phyloP scores from a whole-genome alignment of 1,140 invertebrate species.

The Pinna nobilis region DNA sequence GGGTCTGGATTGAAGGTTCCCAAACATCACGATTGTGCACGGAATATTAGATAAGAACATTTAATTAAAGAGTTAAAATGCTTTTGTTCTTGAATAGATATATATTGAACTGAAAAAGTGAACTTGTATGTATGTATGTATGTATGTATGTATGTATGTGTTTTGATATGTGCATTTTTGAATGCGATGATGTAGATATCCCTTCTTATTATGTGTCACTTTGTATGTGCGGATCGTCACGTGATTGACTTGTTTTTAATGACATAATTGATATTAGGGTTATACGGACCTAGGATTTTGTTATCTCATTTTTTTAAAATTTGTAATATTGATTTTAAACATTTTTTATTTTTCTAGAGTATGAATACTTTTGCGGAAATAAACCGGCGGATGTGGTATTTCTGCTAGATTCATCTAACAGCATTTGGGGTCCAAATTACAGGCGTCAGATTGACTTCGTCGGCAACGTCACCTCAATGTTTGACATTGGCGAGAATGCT shows the following conservation, averaged over 20 bases:
- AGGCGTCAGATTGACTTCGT: conserved; percentile 56
- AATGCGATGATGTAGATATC: no score
- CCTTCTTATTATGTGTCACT: no score
- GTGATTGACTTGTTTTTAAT: background rate
- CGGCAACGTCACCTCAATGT: conserved; percentile 53
- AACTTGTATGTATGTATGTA: no score
- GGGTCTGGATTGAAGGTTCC: no score
- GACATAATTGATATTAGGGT: background rate
- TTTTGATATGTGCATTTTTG: no score
- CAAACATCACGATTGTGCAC: no score
- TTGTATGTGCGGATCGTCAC: no score
- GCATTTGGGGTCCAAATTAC: conserved; percentile 61
- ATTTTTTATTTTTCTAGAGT: conserved; percentile 19
- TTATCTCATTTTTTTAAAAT: background rate
- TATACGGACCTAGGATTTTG: background rate
- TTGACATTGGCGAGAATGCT: conserved; percentile 52
- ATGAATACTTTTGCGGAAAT: conserved; percentile 53
- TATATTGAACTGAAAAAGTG: no score
- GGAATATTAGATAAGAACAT: no score
- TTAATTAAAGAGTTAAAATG: no score
- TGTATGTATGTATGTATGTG: no score
- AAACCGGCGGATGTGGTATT: conserved; percentile 65
- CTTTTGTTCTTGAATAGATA: no score
- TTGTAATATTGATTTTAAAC: background rate
- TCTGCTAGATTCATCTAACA: conserved; percentile 62